phyloP scores from a whole-genome alignment of 1,140 invertebrate genomes.

The Rhizoglyphus robini region DNA sequence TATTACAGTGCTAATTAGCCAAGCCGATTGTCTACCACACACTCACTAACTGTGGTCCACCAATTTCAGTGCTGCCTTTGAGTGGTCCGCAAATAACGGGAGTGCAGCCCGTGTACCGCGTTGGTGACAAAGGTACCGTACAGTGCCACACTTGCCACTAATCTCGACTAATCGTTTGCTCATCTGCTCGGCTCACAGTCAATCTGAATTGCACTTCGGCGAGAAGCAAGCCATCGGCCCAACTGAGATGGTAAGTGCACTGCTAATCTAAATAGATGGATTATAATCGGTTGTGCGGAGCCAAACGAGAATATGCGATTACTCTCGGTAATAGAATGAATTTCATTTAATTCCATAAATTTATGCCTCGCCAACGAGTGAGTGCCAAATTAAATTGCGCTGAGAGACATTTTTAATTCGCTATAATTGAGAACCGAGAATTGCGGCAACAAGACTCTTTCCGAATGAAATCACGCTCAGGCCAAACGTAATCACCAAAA shows the following conservation, averaged over 20 bases:
- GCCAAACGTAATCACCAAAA: too few species aligned
- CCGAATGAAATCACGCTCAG: too few species aligned
- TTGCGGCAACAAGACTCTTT: too few species aligned
- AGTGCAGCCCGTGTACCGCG: conserved; percentile 22
- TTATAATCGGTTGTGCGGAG: neutral
- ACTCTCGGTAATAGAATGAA: too few species aligned
- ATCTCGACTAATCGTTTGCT: neutral
- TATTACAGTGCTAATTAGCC: neutral
- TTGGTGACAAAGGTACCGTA: conserved; percentile 24
- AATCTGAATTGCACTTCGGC: conserved; percentile 31
- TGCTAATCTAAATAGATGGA: conserved; percentile 11
- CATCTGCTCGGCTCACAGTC: conserved; percentile 14
- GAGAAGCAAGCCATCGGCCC: conserved; percentile 29
- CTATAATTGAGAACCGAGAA: neutral
- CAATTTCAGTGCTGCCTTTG: conserved; percentile 25
- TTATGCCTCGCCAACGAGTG: neutral
- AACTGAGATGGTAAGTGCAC: conserved; percentile 27
- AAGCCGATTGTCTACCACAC: neutral
- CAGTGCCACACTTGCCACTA: neutral
- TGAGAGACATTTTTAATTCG: conserved; percentile 6
- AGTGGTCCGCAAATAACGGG: conserved; percentile 28
- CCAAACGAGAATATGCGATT: neutral
- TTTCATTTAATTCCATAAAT: conserved; percentile 10
- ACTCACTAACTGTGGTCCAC: neutral
- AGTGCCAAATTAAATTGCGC: neutral